phyloP scores from a whole-genome alignment of 2,888 invertebrate species.

The Atrina japonica region DNA sequence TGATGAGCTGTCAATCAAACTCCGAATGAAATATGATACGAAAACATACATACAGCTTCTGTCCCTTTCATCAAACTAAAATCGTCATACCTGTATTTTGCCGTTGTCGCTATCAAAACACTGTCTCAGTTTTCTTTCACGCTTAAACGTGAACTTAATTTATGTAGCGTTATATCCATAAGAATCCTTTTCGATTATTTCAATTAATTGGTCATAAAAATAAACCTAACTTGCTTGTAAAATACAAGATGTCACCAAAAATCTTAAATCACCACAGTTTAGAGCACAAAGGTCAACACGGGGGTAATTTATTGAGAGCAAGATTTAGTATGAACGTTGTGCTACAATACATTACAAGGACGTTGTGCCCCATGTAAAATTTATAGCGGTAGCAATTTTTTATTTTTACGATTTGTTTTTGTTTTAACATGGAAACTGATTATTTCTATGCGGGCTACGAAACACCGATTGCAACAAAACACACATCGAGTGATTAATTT shows the following conservation, averaged over 20 bases:
- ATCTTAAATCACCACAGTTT: background rate
- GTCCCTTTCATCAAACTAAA: no score
- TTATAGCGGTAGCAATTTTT: conserved; percentile 4
- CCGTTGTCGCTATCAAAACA: background rate
- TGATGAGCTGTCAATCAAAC: no score
- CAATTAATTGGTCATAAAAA: conserved; percentile 5
- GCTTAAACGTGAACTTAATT: background rate
- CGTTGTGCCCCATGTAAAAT: background rate
- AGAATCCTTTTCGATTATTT: conserved; percentile 3
- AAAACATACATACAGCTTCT: background rate
- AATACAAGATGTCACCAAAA: background rate
- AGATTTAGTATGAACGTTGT: background rate
- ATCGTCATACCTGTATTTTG: no score
- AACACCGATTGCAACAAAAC: no score
- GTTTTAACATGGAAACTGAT: no score
- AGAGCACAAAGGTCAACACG: background rate
- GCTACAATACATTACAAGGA: background rate
- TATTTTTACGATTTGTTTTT: background rate
- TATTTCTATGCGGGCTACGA: no score
- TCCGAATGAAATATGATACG: background rate
- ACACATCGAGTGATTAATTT: no score
- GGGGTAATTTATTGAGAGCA: conserved; percentile 1
- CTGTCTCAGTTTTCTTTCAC: background rate
- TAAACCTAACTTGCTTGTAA: background rate
- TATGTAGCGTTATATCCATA: background rate